Conservation (phyloP, 2,888 invertebrate genomes). For the Drosophila borealis region DNA sequence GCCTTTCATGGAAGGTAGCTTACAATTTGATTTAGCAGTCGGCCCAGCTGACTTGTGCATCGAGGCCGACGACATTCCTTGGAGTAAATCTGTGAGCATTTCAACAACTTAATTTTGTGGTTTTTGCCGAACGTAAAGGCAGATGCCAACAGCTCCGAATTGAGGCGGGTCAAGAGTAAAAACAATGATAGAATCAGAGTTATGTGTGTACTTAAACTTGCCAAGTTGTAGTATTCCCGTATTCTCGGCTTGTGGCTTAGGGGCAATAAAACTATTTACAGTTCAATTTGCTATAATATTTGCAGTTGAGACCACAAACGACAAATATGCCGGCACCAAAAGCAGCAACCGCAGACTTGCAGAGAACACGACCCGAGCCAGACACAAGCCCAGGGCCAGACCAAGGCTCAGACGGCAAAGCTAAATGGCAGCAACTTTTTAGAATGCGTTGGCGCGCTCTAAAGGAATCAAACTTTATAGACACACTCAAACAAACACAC, state of each 20-base stretch:
- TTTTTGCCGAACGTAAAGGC: slow-evolving; percentile 31
- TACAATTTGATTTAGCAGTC: slow-evolving; percentile 26
- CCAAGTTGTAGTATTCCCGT: slow-evolving; percentile 28
- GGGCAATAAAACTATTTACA: slow-evolving; percentile 79
- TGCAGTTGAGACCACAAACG: slow-evolving; percentile 73
- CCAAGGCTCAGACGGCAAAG: slow-evolving; percentile 15
- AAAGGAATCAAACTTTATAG: slow-evolving; percentile 76
- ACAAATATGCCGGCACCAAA: slow-evolving; percentile 69
- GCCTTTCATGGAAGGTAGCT: not conserved
- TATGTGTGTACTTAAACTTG: slow-evolving; percentile 29
- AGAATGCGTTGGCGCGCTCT: slow-evolving; percentile 64
- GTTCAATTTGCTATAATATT: slow-evolving; percentile 80
- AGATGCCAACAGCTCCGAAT: slow-evolving; percentile 23
- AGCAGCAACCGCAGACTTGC: slow-evolving; percentile 45
- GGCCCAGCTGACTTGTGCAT: not conserved
- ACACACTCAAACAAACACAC: slow-evolving; percentile 31
- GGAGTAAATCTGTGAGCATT: slow-evolving; percentile 67
- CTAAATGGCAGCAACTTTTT: slow-evolving; percentile 63
- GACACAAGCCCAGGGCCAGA: slow-evolving; percentile 5
- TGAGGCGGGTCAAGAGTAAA: slow-evolving; percentile 40
- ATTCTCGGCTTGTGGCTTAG: slow-evolving; percentile 58
- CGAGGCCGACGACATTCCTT: slow-evolving; percentile 46
- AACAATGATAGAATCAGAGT: slow-evolving; percentile 46
- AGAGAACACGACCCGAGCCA: slow-evolving; percentile 13
- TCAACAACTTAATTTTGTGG: slow-evolving; percentile 71